Evolutionary conservation across 30 jellyfish, hydroid and myxozoan species (phyloP).

Genomic region (Chrysaora quinquecirrha): DNA sequence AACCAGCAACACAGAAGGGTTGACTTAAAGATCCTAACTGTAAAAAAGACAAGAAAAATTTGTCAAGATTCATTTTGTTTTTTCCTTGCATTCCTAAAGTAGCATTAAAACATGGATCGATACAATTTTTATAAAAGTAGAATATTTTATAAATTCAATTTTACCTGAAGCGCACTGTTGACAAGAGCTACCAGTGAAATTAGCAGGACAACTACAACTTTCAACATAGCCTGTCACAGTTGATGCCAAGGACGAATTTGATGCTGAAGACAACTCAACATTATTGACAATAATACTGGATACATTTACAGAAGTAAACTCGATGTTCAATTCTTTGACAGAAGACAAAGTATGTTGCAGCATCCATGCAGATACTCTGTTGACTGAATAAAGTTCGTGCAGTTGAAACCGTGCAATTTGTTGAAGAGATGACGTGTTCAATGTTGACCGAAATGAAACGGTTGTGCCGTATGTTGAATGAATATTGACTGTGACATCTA

Average conservation of each 20-base stretch:
- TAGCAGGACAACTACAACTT: constrained; percentile 79
- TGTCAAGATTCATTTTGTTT: too few species aligned
- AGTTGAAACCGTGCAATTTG: constrained; percentile 12
- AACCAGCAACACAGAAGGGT: too few species aligned
- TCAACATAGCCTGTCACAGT: constrained; percentile 52
- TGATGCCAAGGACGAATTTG: constrained; percentile 21
- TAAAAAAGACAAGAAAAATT: too few species aligned
- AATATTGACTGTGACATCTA: not conserved
- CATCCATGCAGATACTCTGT: constrained; percentile 27
- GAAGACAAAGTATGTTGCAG: constrained; percentile 49
- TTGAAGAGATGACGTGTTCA: constrained; percentile 9
- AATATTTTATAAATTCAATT: too few species aligned
- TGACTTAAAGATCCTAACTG: too few species aligned
- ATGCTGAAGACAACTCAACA: constrained; percentile 32
- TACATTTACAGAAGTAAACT: constrained; percentile 11
- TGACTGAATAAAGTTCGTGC: constrained; percentile 22
- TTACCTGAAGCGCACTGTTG: constrained; percentile 74
- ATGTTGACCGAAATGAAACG: constrained; percentile 29
- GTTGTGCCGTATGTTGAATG: constrained; percentile 10
- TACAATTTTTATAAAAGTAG: too few species aligned
- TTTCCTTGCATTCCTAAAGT: too few species aligned
- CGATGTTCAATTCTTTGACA: constrained; percentile 15
- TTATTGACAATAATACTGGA: constrained; percentile 5
- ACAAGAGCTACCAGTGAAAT: constrained; percentile 86
- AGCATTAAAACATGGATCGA: too few species aligned